Conservation (phyloP, 2,797 vertebrate genomes). For the Valencia hispanica region DNA sequence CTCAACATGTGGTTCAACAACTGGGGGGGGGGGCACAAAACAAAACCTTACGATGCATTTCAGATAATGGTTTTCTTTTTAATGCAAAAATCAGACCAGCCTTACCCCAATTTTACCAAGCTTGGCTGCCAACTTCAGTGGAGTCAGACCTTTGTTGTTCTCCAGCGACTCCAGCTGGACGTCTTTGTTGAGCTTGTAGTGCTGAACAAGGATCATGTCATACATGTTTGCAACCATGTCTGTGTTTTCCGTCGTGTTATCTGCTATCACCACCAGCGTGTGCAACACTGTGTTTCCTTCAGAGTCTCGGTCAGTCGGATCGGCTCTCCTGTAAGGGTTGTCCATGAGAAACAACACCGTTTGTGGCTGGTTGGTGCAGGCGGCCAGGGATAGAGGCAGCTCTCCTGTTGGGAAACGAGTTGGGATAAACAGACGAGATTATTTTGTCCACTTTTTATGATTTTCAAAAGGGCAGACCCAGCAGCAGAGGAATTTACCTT, state of each 20-base stretch:
- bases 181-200: slow-evolving; percentile 63
- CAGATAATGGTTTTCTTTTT: too few species aligned
- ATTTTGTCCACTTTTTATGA: too few species aligned
- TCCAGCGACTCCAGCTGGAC: slow-evolving; percentile 83
- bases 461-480: too few species aligned
- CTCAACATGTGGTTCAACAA: slow-evolving; percentile 89
- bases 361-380: slow-evolving; percentile 91
- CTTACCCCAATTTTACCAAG: slow-evolving; percentile 90
- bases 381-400: slow-evolving; percentile 90
- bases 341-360: slow-evolving; percentile 89
- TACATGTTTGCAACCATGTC: slow-evolving; percentile 89
- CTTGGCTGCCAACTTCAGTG: slow-evolving; percentile 89
- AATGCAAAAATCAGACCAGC: too few species aligned
- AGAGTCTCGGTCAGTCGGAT: slow-evolving; percentile 81
- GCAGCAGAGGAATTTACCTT: too few species aligned
- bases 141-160: slow-evolving; percentile 86
- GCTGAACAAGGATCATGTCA: slow-evolving; percentile 84
- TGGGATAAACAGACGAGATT: too few species aligned
- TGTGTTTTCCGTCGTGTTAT: slow-evolving; percentile 88
- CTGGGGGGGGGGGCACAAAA: too few species aligned
- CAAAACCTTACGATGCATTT: too few species aligned
- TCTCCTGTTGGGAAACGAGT: slow-evolving; percentile 79
- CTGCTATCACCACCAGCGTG: slow-evolving; percentile 85
- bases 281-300: slow-evolving; percentile 91
- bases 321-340: slow-evolving; percentile 82